phyloP scores from a whole-genome alignment of 2,797 vertebrate species.

The Lycodopsis pacificus region DNA sequence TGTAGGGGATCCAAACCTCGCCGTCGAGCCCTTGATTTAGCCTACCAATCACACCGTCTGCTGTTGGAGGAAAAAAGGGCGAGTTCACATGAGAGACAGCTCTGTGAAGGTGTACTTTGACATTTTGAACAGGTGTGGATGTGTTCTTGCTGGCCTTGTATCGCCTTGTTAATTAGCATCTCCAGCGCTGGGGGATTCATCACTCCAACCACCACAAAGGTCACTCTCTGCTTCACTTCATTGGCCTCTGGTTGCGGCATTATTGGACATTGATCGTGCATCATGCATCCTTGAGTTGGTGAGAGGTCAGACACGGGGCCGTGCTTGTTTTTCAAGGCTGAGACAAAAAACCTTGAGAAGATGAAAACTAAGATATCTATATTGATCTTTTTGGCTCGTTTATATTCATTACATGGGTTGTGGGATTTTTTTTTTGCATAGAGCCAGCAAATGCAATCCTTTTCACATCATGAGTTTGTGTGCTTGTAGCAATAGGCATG shows the following conservation, averaged over 20 bases:
- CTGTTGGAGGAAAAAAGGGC: background rate
- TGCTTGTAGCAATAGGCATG: background rate
- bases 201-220: slow-evolving; percentile 27
- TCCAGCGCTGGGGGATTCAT: background rate
- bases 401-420: slow-evolving; percentile 21
- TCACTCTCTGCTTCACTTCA: slow-evolving; percentile 20
- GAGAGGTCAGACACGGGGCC: background rate
- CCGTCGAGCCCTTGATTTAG: slow-evolving; percentile 1
- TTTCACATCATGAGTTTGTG: background rate
- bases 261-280: slow-evolving; percentile 55
- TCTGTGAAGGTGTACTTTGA: background rate
- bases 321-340: slow-evolving; percentile 19
- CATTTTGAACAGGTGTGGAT: background rate
- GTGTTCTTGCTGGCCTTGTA: background rate
- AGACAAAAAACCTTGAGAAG: slow-evolving; percentile 1
- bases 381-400: slow-evolving; percentile 32
- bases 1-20: slow-evolving; percentile 2
- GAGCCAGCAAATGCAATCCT: background rate
- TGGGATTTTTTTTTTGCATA: background rate
- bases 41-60: background rate
- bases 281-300: slow-evolving; percentile 28
- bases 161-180: slow-evolving; percentile 1
- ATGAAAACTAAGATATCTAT: slow-evolving; percentile 30
- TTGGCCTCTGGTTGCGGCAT: slow-evolving; percentile 15
- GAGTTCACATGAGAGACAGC: background rate